Base-by-base conservation (phyloP, 1,140 invertebrate genomes). In the Ylistrum balloti region DNA sequence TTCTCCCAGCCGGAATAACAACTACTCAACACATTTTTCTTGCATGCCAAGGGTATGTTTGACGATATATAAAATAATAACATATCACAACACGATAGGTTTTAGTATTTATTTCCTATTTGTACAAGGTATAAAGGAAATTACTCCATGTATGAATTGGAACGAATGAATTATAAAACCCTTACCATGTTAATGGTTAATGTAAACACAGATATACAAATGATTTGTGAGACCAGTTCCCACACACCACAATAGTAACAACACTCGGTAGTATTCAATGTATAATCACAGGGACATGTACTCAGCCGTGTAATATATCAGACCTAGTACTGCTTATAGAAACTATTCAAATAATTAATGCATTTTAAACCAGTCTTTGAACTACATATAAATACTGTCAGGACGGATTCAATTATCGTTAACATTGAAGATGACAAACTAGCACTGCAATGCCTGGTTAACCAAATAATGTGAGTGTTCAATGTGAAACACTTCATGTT, bases 91-190 rank as follows among this genome's bases (percentile, higher is more conserved):
- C 56, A 74, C 56, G 9, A 74, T 28, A 0, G 56, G 22, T 28
- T 74, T 74, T 74, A 74, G 56, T 74, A 74, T 74, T 74, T 74
- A 74, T 74, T 74, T 7, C 17, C 0, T 74, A 74, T 74, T 74
- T 74, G 28, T n/a, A 28, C 22, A 74, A 9, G 22, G n/a, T 28
- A 74, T n/a, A 74, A 74, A n/a, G n/a, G n/a, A 28, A 74, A 74
- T 74, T 5, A 9, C 5, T 74, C 22, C 3, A 74, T n/a, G 22
- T 74, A 28, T 74, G 56, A 28, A 22, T 28, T 28, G 17, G 56
- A 74, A n/a, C 5, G n/a, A 45, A 45, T 13, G 56, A 74, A 74
- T 7, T 74, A 1, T 17, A 17, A 48, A 74, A 28, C n/a, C 56
- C n/a, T 74, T 28, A 74, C 28, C 0, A 74, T 74, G 22, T 28